phyloP scores from a whole-genome alignment of 92 coral and sea anemone genomes.

The Isaurus tuberculatus region DNA sequence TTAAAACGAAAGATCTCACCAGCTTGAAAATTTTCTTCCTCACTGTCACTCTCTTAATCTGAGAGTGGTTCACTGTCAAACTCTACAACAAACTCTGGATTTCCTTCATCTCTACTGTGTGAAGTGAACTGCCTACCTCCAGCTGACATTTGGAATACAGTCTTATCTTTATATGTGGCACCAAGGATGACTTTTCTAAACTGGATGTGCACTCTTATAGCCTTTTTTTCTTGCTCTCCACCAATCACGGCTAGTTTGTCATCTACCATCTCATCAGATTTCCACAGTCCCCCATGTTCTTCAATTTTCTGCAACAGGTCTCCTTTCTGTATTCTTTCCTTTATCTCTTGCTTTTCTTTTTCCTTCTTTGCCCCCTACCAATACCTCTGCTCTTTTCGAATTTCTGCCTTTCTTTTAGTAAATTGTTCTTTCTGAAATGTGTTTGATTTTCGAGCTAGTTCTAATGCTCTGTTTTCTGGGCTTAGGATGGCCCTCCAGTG shows the following conservation, averaged over 20 bases:
- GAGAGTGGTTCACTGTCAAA: slow-evolving; percentile 34
- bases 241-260: background rate
- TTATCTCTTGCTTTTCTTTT: slow-evolving; percentile 28
- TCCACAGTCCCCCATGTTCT: slow-evolving; percentile 38
- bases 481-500: slow-evolving; percentile 25
- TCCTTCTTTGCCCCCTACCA: slow-evolving; percentile 6
- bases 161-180: slow-evolving; percentile 40
- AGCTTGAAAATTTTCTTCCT: slow-evolving; percentile 13
- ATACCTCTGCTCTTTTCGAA: slow-evolving; percentile 22
- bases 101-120: slow-evolving; percentile 7
- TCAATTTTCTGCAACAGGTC: slow-evolving; percentile 27
- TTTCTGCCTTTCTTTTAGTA: slow-evolving; percentile 17
- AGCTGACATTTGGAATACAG: slow-evolving; percentile 8
- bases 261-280: background rate
- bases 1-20: slow-evolving; percentile 38
- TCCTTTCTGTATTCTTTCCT: slow-evolving; percentile 36
- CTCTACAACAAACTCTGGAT: slow-evolving; percentile 47
- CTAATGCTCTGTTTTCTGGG: slow-evolving; percentile 13
- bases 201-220: slow-evolving; percentile 16
- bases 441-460: slow-evolving; percentile 27
- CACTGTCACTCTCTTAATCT: slow-evolving; percentile 29
- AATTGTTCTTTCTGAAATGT: background rate
- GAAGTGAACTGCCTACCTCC: background rate
- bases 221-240: background rate
- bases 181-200: slow-evolving; percentile 32